phyloP scores from a whole-genome alignment of 2,113 vertebrate genomes.

The Phrynosoma blainvillii region DNA sequence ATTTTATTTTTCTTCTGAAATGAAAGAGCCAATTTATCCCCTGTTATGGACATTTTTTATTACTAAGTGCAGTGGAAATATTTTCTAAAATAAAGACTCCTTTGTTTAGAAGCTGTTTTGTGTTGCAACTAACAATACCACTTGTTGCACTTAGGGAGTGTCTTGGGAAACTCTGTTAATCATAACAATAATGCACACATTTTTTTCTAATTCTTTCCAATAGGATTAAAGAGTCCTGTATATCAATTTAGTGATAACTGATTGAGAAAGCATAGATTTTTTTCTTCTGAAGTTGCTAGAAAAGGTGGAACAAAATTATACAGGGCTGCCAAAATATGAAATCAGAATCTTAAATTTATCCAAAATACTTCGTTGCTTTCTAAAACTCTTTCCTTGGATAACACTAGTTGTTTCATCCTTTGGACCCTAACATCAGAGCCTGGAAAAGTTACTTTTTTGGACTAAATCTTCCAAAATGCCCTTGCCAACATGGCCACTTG shows the following conservation, averaged over 20 bases:
- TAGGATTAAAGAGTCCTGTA: not conserved
- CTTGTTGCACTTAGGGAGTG: slow-evolving; percentile 47
- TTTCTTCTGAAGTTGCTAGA: not conserved
- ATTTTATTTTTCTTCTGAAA: slow-evolving; percentile 75
- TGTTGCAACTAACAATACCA: slow-evolving; percentile 55
- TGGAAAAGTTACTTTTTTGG: no score
- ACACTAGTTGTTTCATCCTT: accelerated
- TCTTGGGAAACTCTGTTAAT: slow-evolving; percentile 52
- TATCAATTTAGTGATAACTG: not conserved
- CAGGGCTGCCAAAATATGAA: slow-evolving; percentile 9
- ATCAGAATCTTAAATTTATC: not conserved
- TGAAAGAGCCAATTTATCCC: slow-evolving; percentile 73
- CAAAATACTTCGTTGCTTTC: slow-evolving; percentile 11
- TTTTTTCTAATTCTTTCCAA: slow-evolving; percentile 41
- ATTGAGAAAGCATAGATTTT: slow-evolving; percentile 1
- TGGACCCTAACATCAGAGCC: no score
- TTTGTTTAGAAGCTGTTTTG: slow-evolving; percentile 71
- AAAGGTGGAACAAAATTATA: not conserved
- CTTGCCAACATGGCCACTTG: no score
- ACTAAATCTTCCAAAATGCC: no score
- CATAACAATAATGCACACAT: slow-evolving; percentile 44
- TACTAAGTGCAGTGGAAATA: slow-evolving; percentile 66
- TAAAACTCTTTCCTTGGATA: not conserved
- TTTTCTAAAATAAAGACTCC: slow-evolving; percentile 71
- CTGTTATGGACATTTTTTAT: slow-evolving; percentile 69